Percentiles rank a stretch among this genome's conserved stretches.
These are phyloP conservation scores for Drosophila nr. perissopoda DNA, from an alignment of 2,888 invertebrate genomes.

Conservation along the genomic window DNA sequence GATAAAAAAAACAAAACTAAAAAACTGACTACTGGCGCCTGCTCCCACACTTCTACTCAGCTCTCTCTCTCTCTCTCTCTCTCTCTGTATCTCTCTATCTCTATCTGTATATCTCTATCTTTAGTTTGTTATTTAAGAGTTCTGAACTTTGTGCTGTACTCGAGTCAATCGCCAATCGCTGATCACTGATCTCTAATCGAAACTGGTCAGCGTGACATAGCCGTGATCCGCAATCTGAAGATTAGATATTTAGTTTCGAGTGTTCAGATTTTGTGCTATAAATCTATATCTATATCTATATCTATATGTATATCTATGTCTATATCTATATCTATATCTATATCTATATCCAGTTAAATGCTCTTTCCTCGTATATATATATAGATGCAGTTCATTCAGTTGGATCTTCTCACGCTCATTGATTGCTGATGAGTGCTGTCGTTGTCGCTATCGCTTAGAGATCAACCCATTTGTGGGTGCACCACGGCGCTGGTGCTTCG, in stretches of 20 bases:
- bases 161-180: constrained; percentile 22
- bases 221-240: background rate
- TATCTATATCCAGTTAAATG: background rate
- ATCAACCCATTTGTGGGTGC: constrained; percentile 59
- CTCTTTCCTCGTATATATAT: background rate
- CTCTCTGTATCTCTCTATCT: background rate
- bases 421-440: constrained; percentile 8
- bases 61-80: background rate
- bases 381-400: background rate
- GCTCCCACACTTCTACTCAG: background rate
- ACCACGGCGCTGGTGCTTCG: background rate
- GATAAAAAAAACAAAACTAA: constrained; percentile 71
- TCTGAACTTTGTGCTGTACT: constrained; percentile 23
- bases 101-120: background rate
- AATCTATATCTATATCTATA: too few species aligned
- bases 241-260: background rate
- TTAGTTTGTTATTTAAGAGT: background rate
- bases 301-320: background rate
- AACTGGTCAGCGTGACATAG: background rate
- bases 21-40: constrained; percentile 34
- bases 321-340: too few species aligned
- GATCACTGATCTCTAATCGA: background rate
- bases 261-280: background rate
- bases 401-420: constrained; percentile 52
- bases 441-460: constrained; percentile 59